Evolutionary conservation across 2,113 vertebrate species (phyloP), one percentile per base, ranked within the genome.

Genomic region (Cromileptes altivelis): DNA sequence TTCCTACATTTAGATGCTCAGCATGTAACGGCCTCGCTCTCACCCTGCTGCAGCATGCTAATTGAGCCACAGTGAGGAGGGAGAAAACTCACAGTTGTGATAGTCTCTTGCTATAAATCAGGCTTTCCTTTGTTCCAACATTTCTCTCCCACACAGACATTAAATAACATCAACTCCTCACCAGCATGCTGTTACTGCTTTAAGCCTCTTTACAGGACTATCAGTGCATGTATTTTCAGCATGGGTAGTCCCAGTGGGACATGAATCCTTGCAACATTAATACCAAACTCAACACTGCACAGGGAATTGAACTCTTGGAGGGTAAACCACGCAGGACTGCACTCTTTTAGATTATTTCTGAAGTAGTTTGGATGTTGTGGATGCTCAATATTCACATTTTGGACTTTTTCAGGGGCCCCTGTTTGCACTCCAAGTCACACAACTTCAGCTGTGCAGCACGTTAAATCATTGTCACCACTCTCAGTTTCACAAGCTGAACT

Each of bases 1-100:
- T 79, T 76, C 50, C 82, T 70, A 56, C 77, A 85, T 87, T 86
- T 55, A 57, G 84, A 86, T 75, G 80, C 88, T 85, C 56, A 9
- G 70, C 52, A 1, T 72, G 84, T 40, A 70, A 0, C 74, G 14
- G 80, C 85, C 74, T 53, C 37, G 1, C 68, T 23, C n/a, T 85
- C 80, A 5, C 49, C 70, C 61, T 40, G 75, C 71, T 42, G 53
- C 84, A 70, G 75, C 50, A 47, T 25, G 63, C 72, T 82, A 70
- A 83, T 67, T 60, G 63, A 68, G 64, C 56, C 60, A n/a, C 42
- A 45, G 9, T 45, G 37, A 37, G 58, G 64, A 27, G 60, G 13
- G 6, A 25, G 17, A 17, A 62, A 21, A 53, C 47, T 61, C 45
- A 19, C 56, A 13, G 62, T 47, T 30, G 60, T 58, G 65, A 81